Evolutionary conservation across 2,797 vertebrate genomes (phyloP).

Genomic region (Distichodus sexfasciatus): DNA sequence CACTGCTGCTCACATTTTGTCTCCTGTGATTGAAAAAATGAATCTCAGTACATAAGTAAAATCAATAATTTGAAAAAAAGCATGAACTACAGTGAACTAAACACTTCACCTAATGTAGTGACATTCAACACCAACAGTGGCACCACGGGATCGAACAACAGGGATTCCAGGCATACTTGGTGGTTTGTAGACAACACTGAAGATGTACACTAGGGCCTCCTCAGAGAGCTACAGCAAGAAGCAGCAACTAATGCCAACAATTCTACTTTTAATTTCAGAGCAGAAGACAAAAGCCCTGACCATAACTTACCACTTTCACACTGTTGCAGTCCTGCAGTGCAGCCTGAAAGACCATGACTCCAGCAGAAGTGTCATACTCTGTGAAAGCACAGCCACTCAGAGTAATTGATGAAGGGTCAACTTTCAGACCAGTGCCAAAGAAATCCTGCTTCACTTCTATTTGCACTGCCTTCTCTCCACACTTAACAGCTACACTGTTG

Average conservation of each 20-base stretch:
- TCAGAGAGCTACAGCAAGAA: conserved; percentile 59
- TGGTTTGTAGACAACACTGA: conserved; percentile 58
- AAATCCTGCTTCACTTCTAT: conserved; percentile 62
- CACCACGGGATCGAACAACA: conserved; percentile 60
- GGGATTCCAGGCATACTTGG: conserved; percentile 39
- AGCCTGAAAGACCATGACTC: conserved; percentile 58
- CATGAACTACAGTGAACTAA: neutral
- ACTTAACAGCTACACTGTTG: conserved; percentile 41
- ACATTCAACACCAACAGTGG: conserved; percentile 59
- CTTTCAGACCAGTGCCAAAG: conserved; percentile 52
- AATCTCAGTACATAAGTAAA: neutral
- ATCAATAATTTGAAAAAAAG: neutral
- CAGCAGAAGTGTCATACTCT: conserved; percentile 36
- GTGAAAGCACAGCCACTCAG: conserved; percentile 57
- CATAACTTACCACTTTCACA: neutral
- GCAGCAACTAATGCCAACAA: conserved; percentile 34
- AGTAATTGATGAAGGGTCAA: conserved; percentile 47
- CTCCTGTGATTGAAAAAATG: conserved; percentile 50
- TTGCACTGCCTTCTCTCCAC: conserved; percentile 44
- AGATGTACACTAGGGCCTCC: conserved; percentile 60
- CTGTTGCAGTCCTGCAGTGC: conserved; percentile 63
- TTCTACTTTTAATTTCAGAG: too few relatives aligned
- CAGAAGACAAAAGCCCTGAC: conserved; percentile 49
- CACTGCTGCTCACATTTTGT: conserved; percentile 58
- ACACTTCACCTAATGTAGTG: conserved; percentile 59